Conservation (phyloP, 2,888 invertebrate species). For the Sialis lutaria region DNA sequence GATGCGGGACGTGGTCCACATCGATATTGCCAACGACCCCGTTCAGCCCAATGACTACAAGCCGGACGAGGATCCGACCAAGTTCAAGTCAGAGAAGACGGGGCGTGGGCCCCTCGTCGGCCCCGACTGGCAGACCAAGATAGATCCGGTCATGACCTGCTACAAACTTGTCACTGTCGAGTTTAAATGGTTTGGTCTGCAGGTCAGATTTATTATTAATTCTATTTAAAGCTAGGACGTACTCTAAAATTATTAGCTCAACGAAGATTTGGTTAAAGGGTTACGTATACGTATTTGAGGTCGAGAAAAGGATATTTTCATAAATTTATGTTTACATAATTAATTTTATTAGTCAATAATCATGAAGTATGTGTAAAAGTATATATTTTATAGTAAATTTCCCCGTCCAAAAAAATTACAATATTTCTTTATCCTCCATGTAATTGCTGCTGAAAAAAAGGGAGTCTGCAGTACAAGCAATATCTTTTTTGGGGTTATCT, state of each 20-base stretch:
- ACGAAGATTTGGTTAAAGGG: not conserved
- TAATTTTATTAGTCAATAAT: too few relatives aligned
- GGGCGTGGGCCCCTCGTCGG: slow-evolving; percentile 79
- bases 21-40: slow-evolving; percentile 93
- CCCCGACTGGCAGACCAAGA: slow-evolving; percentile 60
- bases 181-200: slow-evolving; percentile 97
- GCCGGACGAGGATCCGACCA: slow-evolving; percentile 67
- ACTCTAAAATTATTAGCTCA: not conserved
- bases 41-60: slow-evolving; percentile 71
- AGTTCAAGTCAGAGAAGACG: slow-evolving; percentile 82
- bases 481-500: not conserved
- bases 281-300: too few relatives aligned
- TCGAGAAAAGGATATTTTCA: not conserved
- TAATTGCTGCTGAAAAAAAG: not conserved
- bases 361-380: not conserved
- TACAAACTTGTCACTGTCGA: slow-evolving; percentile 95
- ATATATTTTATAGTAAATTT: not conserved
- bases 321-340: not conserved
- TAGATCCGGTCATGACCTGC: slow-evolving; percentile 88
- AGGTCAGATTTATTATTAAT: slow-evolving; percentile 24
- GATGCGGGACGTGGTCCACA: slow-evolving; percentile 71
- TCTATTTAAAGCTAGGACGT: not conserved
- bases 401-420: not conserved
- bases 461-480: not conserved
- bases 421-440: not conserved